A percentile compares a stretch with the other conserved stretches of the same genome.
phyloP scores from a whole-genome alignment of 2,113 vertebrate genomes.

The Lamprologus sp. region DNA sequence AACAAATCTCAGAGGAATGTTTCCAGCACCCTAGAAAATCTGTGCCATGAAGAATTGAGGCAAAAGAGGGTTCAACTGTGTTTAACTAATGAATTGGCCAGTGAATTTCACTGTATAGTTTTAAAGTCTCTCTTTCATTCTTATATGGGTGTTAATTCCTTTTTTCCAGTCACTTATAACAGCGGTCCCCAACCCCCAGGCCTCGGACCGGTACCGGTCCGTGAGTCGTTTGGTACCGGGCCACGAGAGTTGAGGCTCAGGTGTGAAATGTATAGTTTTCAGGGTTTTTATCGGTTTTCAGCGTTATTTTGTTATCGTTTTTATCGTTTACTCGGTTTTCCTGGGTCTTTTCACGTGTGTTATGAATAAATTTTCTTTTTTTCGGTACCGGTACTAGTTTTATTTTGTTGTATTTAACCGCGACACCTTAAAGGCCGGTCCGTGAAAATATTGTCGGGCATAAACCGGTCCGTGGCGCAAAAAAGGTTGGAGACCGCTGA shows the following conservation, averaged over 20 bases:
- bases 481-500: too few species aligned
- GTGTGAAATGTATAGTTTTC: too few species aligned
- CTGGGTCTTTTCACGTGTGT: too few species aligned
- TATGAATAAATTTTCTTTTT: too few species aligned
- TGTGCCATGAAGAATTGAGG: background rate
- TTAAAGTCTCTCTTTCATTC: background rate
- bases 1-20: background rate
- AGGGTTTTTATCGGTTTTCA: too few species aligned
- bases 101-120: background rate
- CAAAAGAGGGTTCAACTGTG: background rate
- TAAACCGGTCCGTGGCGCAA: too few species aligned
- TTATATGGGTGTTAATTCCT: background rate
- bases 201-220: fast-evolving
- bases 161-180: background rate
- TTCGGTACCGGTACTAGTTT: too few species aligned
- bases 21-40: background rate
- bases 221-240: too few species aligned
- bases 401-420: too few species aligned
- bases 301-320: fast-evolving
- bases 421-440: too few species aligned
- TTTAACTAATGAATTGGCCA: background rate
- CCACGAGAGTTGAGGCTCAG: too few species aligned
- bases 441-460: fast-evolving
- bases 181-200: fast-evolving
- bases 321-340: fast-evolving